Evolutionary conservation across 2,888 invertebrate genomes (phyloP).

Genomic region (Scotopteryx bipunctaria): DNA sequence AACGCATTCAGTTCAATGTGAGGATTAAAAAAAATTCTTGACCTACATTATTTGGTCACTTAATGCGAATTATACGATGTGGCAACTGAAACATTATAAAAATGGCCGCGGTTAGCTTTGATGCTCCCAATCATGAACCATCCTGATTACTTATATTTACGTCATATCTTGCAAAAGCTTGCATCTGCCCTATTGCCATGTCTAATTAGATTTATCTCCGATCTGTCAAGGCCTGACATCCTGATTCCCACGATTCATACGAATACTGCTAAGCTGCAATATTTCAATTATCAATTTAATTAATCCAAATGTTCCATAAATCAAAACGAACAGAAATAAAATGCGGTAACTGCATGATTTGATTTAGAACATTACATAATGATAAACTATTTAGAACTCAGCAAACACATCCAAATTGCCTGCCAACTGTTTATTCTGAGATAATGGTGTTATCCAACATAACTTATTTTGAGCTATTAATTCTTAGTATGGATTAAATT

Average conservation of each 20-base stretch:
- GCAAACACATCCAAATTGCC: conserved; percentile 21
- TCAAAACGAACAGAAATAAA: conserved; percentile 31
- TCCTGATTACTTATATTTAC: no score
- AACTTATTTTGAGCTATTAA: conserved; percentile 20
- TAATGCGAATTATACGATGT: no score
- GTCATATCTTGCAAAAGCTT: no score
- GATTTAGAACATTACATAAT: conserved; percentile 35
- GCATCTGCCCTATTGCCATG: not conserved
- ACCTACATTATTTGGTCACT: no score
- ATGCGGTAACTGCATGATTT: conserved; percentile 32
- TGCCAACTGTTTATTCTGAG: conserved; percentile 30
- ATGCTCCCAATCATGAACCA: no score
- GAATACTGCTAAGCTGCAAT: conserved; percentile 14
- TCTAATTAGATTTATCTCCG: conserved; percentile 7
- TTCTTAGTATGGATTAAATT: conserved; percentile 14
- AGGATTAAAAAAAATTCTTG: no score
- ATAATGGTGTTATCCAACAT: conserved; percentile 23
- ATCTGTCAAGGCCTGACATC: conserved; percentile 13
- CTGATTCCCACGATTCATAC: conserved; percentile 21
- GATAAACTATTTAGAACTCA: conserved; percentile 24
- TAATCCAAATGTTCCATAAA: conserved; percentile 29
- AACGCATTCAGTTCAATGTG: no score
- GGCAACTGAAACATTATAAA: no score
- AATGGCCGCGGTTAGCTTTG: no score
- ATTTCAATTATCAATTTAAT: conserved; percentile 32